Evolutionary conservation across 2,797 vertebrate genomes (phyloP).

Genomic region (Taeniopygia guttata): DNA sequence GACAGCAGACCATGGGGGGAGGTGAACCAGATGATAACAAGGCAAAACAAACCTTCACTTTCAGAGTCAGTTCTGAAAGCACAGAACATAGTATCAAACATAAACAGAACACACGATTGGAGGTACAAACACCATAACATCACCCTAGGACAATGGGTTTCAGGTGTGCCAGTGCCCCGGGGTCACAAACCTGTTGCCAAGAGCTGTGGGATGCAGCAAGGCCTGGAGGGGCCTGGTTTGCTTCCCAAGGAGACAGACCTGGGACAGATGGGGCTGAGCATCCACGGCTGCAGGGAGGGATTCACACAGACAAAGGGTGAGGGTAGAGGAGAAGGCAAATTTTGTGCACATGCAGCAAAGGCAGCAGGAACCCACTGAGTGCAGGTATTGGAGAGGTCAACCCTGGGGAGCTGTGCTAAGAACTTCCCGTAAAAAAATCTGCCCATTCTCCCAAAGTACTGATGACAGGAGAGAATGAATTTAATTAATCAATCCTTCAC

Average conservation of each 20-base stretch:
- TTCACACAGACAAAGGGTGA: fast-evolving
- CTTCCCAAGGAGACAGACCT: neutral
- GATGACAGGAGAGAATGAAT: neutral
- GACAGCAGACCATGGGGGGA: no score
- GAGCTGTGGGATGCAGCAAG: neutral
- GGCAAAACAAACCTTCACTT: no score
- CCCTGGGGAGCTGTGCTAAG: neutral
- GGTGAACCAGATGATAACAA: no score
- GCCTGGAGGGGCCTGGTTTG: neutral
- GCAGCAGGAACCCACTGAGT: neutral
- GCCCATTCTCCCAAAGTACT: neutral
- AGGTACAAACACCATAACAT: no score
- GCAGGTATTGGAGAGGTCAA: neutral
- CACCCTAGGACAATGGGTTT: no score
- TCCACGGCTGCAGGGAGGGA: neutral
- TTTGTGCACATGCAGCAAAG: neutral
- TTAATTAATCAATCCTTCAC: neutral
- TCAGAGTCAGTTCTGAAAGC: no score
- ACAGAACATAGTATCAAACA: no score
- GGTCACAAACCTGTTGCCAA: neutral
- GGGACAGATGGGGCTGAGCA: neutral
- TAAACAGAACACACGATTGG: no score
- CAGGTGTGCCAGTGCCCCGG: neutral
- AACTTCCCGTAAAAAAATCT: neutral
- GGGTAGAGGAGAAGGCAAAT: neutral